Evolutionary conservation across 2,797 vertebrate species (phyloP), one percentile per base, ranked within the genome.

Genomic region (Carapus acus): DNA sequence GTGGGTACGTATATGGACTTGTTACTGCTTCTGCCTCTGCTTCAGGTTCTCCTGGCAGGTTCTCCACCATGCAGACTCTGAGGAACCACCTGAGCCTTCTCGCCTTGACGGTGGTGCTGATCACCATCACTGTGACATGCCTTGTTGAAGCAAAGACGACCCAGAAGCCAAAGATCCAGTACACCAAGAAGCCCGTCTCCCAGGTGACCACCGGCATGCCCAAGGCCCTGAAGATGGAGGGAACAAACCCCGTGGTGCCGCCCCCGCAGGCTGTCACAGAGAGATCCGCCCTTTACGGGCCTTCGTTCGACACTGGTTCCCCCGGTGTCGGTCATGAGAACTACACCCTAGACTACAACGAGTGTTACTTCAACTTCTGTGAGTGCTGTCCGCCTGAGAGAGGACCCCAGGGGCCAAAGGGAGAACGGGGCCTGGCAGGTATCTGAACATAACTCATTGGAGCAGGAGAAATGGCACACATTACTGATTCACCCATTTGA

Each of bases 311-410:
- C 41, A 85, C 82, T 1, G 71, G 73, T 37, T 34, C 83, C 21
- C 76, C 88, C 19, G 83, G 76, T 73, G 74, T 23, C 6, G 73
- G 81, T 2, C 73, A 71, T 5, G 92, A 93, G 47, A 96, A 94
- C 65, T 91, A 93, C 83, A 94, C 93, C 0, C 74, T 94, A 3
- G 93, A 97, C 71, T 79, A 91, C 1, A 89, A 85, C 0, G 93
- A 94, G 69, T 94, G 93, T 76, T 92, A 94, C 83, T 91, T 93
- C 76, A 97, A 99, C 73, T 93, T 96, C 79, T 99, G 96, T 40
- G 93, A 93, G 44, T 99, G 96, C 77, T 99, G 94, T 69, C 88
- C 89, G 0, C 84, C 90, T 3, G 63, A 84, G 13, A 56, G 47
- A 20, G 93, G 92, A 0, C 89, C 87, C 38, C 87, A 76, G 55